Conservation (phyloP, 2,888 invertebrate genomes). For the Autographa gamma region DNA sequence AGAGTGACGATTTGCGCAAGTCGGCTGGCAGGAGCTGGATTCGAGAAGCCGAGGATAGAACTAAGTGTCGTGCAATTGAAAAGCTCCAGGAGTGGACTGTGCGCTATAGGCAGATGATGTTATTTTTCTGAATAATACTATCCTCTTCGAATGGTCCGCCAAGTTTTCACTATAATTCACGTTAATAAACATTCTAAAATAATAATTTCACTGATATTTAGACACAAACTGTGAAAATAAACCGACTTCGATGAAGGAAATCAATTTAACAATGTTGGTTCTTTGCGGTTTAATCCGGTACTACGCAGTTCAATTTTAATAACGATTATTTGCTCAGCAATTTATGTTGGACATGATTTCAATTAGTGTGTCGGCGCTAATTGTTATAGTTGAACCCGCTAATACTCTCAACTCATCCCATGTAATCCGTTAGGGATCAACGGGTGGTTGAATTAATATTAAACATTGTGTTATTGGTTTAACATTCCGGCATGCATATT, state of each 20-base stretch:
- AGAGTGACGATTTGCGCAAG: too few relatives aligned
- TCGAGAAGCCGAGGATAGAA: too few relatives aligned
- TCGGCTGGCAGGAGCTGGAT: too few relatives aligned
- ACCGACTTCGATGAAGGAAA: not conserved
- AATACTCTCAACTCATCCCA: not conserved
- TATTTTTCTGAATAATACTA: not conserved
- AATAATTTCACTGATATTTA: too few relatives aligned
- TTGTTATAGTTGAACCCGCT: not conserved
- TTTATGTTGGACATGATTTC: constrained; percentile 5
- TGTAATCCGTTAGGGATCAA: constrained; percentile 6
- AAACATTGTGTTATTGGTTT: not conserved
- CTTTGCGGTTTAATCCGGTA: not conserved
- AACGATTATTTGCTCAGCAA: not conserved
- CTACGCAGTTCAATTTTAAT: constrained; percentile 3
- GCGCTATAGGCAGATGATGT: too few relatives aligned
- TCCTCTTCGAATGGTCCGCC: too few relatives aligned
- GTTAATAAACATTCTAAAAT: too few relatives aligned
- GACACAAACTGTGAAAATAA: not conserved
- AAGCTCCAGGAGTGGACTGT: too few relatives aligned
- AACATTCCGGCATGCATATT: not conserved
- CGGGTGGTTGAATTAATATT: not conserved
- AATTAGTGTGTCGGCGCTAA: constrained; percentile 3
- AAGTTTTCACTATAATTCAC: too few relatives aligned
- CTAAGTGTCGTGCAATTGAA: too few relatives aligned
- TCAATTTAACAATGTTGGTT: not conserved